Evolutionary conservation across 2,888 invertebrate genomes (phyloP).

Genomic region (Coenonympha arcania): DNA sequence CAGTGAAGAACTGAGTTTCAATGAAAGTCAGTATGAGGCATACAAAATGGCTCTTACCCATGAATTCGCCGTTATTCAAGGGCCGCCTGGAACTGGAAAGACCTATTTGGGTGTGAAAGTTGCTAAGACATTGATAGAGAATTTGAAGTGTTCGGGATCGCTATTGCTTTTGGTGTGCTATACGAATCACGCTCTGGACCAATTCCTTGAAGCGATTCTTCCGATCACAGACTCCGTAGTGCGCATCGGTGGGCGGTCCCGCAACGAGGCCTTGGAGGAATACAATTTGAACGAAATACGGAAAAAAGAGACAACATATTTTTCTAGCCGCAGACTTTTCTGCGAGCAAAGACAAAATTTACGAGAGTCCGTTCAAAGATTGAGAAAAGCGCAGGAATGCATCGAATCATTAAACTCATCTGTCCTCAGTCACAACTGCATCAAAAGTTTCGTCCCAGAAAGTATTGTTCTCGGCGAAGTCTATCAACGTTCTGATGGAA

Average conservation of each 20-base stretch:
- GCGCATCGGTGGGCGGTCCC: conserved; percentile 80
- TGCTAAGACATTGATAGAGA: conserved; percentile 77
- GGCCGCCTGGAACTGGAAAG: conserved; percentile 92
- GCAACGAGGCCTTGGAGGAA: conserved; percentile 59
- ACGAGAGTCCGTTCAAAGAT: conserved; percentile 29
- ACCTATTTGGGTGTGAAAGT: conserved; percentile 84
- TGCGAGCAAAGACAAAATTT: conserved; percentile 36
- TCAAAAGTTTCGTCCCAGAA: conserved; percentile 30
- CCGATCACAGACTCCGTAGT: conserved; percentile 74
- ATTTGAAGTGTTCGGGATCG: conserved; percentile 42
- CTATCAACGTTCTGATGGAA: conserved; percentile 26
- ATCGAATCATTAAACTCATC: conserved; percentile 42
- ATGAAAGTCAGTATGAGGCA: conserved; percentile 79
- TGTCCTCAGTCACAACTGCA: conserved; percentile 34
- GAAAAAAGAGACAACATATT: conserved; percentile 8
- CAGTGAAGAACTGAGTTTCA: conserved; percentile 63
- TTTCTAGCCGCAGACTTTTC: conserved; percentile 27
- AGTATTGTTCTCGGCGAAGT: conserved; percentile 28
- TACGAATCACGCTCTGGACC: conserved; percentile 90
- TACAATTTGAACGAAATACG: conserved; percentile 61
- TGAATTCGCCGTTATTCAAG: conserved; percentile 85
- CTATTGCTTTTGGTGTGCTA: conserved; percentile 84
- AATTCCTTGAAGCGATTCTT: conserved; percentile 82
- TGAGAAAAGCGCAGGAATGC: conserved; percentile 36
- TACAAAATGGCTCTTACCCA: conserved; percentile 77